phyloP scores from a whole-genome alignment of 2,888 invertebrate genomes.

The Euplexia lucipara region DNA sequence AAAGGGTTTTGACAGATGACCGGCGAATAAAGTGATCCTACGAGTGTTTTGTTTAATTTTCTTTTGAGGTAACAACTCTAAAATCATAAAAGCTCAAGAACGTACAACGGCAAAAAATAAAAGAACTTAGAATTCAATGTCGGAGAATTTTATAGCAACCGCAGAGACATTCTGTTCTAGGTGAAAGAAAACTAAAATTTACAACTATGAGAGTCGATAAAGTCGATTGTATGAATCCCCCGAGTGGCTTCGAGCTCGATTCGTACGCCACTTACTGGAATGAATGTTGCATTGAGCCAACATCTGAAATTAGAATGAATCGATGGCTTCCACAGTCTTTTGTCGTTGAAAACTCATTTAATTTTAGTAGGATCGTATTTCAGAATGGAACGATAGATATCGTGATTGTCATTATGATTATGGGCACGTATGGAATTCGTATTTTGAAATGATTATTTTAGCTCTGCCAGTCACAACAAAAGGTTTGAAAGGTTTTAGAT shows the following conservation, averaged over 20 bases:
- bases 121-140: slow-evolving; percentile 49
- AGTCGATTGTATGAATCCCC: slow-evolving; percentile 76
- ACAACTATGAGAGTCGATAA: slow-evolving; percentile 73
- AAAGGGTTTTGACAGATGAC: too few relatives aligned
- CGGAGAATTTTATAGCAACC: slow-evolving; percentile 54
- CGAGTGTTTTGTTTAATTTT: too few relatives aligned
- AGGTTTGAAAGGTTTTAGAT: not conserved
- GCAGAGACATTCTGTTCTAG: slow-evolving; percentile 53
- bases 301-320: slow-evolving; percentile 70
- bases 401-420: slow-evolving; percentile 13
- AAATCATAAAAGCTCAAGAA: slow-evolving; percentile 16
- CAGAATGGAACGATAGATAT: slow-evolving; percentile 17
- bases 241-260: slow-evolving; percentile 63
- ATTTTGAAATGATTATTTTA: not conserved
- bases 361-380: slow-evolving; percentile 44
- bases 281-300: slow-evolving; percentile 72
- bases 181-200: slow-evolving; percentile 73
- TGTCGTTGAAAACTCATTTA: slow-evolving; percentile 52
- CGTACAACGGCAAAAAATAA: slow-evolving; percentile 34
- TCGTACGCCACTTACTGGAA: slow-evolving; percentile 73
- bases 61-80: too few relatives aligned
- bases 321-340: slow-evolving; percentile 50
- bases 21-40: too few relatives aligned
- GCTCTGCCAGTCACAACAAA: too few relatives aligned
- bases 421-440: not conserved